Base-by-base conservation (phyloP, 2,888 invertebrate species). In the Steinernema scapterisci region DNA sequence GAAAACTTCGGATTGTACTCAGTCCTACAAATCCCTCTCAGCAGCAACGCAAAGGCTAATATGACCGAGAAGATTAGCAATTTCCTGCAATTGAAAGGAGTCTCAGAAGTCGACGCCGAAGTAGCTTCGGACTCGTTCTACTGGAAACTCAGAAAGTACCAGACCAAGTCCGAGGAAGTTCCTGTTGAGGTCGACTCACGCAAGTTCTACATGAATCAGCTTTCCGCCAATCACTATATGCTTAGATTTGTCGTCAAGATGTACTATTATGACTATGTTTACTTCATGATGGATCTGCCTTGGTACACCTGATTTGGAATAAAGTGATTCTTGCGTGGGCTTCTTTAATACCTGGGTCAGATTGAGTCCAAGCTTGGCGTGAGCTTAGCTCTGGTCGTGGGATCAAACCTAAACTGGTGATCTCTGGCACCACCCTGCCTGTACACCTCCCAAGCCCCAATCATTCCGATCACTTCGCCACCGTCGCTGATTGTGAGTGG, bases 261-360 rank as follows among this genome's bases (percentile, higher is more conserved):
- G 63, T 63, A 63, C 31, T 63, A 63, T 38, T 63, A 63, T 31
- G 63, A 63, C 63, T 63, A 63, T 63, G 63, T 25, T 21, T 63
- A 63, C 63, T 63, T 63, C 31, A 63, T 31, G 19, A 13, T 63
- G 27, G 3, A 3, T 31, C 7, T 63, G 23, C 63, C 63, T 16
- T 63, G 63, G 63, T 63, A 25, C 31, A 38, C 16, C 2, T 63
- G 27, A 63, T 27, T n/a, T 19, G 23, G 6, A 2, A 7, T 48
- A 48, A 48, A 48, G 3, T 48, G n/a, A 3, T 48, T 48, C 13
- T 13, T 48, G 7, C 45, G 45, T 44, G 7, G 45, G 7, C 45
- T 9, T 7, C 7, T 9, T 9, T 44, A 44, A 44, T 44, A 7
- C 13, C 13, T 44, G 45, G 45, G 45, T 7, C 45, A n/a, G n/a